These are phyloP conservation scores for Leptura quadrifasciata DNA, from an alignment of 2,888 invertebrate species.

Conservation along the genomic window DNA sequence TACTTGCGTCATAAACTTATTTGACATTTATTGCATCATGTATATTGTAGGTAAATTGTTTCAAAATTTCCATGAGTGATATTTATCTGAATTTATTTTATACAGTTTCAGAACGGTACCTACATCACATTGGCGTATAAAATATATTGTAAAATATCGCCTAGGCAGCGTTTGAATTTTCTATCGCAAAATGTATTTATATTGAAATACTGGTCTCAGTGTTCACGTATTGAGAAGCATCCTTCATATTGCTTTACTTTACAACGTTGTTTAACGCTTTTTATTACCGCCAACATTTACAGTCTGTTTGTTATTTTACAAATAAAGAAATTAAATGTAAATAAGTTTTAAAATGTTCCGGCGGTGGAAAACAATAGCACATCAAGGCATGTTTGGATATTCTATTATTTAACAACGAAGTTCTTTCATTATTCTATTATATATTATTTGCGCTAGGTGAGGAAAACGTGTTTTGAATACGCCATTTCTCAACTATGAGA, in stretches of 20 bases:
- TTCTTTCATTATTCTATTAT: neutral
- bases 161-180: constrained; percentile 23
- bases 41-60: neutral
- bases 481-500: neutral
- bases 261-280: too few species aligned
- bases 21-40: too few species aligned
- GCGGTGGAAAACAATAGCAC: neutral
- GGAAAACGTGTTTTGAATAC: neutral
- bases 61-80: neutral
- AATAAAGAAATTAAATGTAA: too few species aligned
- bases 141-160: constrained; percentile 22
- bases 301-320: too few species aligned
- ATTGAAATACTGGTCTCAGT: neutral
- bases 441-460: neutral
- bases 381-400: neutral
- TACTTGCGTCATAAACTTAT: too few species aligned
- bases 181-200: constrained; percentile 17
- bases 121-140: neutral
- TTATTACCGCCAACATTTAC: too few species aligned
- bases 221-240: neutral
- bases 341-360: neutral
- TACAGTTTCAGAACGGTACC: neutral
- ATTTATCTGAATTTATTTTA: neutral
- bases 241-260: constrained; percentile 21
- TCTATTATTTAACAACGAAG: neutral